A percentile compares a stretch with the other conserved stretches of the same genome.
Evolutionary conservation across 2,888 invertebrate species (phyloP).

Genomic region (Trachelus stipa): DNA sequence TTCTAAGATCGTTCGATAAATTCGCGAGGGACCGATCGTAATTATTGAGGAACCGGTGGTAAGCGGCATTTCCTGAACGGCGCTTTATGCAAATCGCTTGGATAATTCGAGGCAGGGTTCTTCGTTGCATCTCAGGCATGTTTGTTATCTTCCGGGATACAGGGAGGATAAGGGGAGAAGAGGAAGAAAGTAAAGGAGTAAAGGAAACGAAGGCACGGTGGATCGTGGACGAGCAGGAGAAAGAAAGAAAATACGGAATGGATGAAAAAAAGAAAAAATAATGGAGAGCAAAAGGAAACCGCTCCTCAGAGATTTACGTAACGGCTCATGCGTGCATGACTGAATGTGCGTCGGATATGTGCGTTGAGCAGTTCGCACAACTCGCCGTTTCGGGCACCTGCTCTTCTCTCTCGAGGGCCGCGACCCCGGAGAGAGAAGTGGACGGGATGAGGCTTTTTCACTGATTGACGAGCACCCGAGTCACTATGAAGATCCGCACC

Average conservation of each 20-base stretch:
- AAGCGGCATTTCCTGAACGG: slow-evolving; percentile 12
- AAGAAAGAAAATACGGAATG: slow-evolving; percentile 18
- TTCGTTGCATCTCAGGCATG: slow-evolving; percentile 23
- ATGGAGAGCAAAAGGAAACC: slow-evolving; percentile 18
- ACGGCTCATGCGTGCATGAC: slow-evolving; percentile 43
- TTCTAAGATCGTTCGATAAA: not conserved
- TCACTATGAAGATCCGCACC: slow-evolving; percentile 49
- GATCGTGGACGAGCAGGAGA: not conserved
- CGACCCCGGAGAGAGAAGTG: slow-evolving; percentile 43
- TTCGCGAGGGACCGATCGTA: not conserved
- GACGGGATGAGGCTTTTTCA: slow-evolving; percentile 43
- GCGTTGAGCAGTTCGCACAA: not conserved
- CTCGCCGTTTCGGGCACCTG: slow-evolving; percentile 50
- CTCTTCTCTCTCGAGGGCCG: slow-evolving; percentile 44
- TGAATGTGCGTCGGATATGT: slow-evolving; percentile 43
- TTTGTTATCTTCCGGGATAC: slow-evolving; percentile 24
- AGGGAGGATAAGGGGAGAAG: slow-evolving; percentile 16
- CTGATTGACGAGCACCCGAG: slow-evolving; percentile 63
- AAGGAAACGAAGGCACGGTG: not conserved
- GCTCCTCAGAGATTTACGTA: slow-evolving; percentile 47
- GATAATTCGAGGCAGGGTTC: slow-evolving; percentile 23
- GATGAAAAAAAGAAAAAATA: slow-evolving; percentile 21
- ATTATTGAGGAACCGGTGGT: not conserved
- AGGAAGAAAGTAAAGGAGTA: slow-evolving; percentile 10
- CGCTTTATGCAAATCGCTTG: slow-evolving; percentile 25